phyloP scores from a whole-genome alignment of 1,140 invertebrate species.

The Drosophila mauritiana region DNA sequence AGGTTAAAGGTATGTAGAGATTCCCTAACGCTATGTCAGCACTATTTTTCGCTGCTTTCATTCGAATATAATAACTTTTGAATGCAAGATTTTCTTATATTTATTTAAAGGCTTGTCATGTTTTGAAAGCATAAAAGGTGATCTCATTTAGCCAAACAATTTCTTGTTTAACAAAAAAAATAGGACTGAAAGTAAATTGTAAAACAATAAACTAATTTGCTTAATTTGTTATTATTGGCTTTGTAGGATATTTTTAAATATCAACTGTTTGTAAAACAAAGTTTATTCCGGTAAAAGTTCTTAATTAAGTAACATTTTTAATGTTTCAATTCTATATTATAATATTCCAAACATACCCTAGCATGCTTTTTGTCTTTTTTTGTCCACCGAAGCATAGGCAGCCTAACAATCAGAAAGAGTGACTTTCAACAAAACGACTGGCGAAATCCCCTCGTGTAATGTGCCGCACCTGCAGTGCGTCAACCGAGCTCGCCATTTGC shows the following conservation, averaged over 20 bases:
- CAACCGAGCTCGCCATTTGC: conserved; percentile 59
- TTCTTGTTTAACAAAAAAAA: no score
- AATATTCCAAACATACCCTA: not conserved
- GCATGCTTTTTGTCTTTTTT: conserved; percentile 1
- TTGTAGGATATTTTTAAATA: no score
- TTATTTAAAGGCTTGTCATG: not conserved
- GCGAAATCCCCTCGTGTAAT: conserved; percentile 48
- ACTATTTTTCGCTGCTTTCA: not conserved
- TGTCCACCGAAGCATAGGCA: conserved; percentile 17
- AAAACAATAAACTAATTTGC: no score
- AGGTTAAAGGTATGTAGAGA: conserved; percentile 3
- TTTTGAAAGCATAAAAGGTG: no score
- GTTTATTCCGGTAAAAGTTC: no score
- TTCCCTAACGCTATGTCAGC: not conserved
- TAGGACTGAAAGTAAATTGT: no score
- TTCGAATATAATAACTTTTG: not conserved
- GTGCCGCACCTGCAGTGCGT: conserved; percentile 74
- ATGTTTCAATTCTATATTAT: no score
- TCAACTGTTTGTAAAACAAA: no score
- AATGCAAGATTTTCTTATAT: not conserved
- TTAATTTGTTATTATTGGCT: no score
- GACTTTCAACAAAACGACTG: conserved; percentile 30
- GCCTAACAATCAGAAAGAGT: conserved; percentile 53
- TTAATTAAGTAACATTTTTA: no score
- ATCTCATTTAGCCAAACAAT: no score